Percentiles rank a stretch among this genome's conserved stretches.
Conservation (phyloP, 2,113 vertebrate species). For the Phodopus roborovskii region DNA sequence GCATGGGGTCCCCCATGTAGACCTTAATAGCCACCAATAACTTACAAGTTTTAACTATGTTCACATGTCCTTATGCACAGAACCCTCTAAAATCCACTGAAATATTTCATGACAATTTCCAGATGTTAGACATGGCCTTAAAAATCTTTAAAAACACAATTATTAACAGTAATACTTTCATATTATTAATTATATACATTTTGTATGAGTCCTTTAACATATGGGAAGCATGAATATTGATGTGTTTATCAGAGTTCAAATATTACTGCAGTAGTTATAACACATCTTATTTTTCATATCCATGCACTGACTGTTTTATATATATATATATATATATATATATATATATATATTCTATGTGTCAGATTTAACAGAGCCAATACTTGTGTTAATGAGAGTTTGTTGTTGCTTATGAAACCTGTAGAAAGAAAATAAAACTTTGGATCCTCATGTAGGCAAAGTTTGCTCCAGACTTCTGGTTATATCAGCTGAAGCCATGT, state of each 20-base stretch:
- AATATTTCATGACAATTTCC: background rate
- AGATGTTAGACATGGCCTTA: background rate
- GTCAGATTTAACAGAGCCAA: background rate
- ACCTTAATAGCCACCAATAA: too few relatives aligned
- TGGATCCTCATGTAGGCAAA: background rate
- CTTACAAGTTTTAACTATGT: background rate
- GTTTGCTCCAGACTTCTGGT: background rate
- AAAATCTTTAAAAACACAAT: background rate
- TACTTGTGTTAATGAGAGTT: background rate
- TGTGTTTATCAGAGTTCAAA: background rate
- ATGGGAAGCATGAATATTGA: background rate
- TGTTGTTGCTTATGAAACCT: background rate
- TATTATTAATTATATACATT: background rate
- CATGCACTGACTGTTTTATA: background rate
- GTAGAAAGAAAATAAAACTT: background rate
- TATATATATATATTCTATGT: too few relatives aligned
- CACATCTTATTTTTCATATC: background rate
- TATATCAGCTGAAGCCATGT: too few relatives aligned
- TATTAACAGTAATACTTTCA: background rate
- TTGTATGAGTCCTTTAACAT: background rate
- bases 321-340: too few relatives aligned
- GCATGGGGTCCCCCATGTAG: too few relatives aligned
- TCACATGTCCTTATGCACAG: fast-evolving
- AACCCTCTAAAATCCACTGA: background rate
- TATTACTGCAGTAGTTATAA: background rate